A percentile compares a stretch with the other conserved stretches of the same genome.
phyloP scores from a whole-genome alignment of 2,113 vertebrate species.

The Zosterops lateralis region DNA sequence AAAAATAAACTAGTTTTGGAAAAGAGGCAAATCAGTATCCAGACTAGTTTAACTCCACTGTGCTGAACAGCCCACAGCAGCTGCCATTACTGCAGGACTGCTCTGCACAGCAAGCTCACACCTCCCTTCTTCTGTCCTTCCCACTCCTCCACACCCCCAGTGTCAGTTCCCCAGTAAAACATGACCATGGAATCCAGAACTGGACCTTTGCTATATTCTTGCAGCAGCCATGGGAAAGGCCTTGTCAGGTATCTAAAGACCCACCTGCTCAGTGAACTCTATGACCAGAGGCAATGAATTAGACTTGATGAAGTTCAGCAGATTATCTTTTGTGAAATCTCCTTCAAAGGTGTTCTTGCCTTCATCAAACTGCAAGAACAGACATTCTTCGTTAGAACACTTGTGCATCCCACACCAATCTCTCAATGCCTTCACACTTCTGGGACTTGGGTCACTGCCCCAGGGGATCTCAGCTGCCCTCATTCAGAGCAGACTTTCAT shows the following conservation, averaged over 20 bases:
- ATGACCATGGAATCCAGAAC: fast-evolving
- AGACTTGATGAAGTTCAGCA: slow-evolving; percentile 88
- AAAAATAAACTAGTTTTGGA: neutral
- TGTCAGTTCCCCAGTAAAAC: neutral
- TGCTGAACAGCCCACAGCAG: neutral
- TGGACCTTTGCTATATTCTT: neutral
- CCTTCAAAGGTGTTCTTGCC: slow-evolving; percentile 91
- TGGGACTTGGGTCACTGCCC: neutral
- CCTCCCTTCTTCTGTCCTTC: neutral
- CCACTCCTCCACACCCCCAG: neutral
- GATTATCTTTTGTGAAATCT: slow-evolving; percentile 85
- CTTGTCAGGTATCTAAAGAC: neutral
- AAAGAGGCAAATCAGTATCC: neutral
- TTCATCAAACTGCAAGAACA: slow-evolving; percentile 88
- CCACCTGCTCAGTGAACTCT: slow-evolving; percentile 97
- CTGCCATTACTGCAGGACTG: neutral
- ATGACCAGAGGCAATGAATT: slow-evolving; percentile 96
- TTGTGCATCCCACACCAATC: too few species aligned
- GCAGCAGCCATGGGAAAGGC: fast-evolving
- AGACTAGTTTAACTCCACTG: neutral
- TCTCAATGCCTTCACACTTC: neutral
- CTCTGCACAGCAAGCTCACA: neutral
- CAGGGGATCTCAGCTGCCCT: neutral
- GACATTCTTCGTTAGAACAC: neutral
- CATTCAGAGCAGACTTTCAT: neutral